Evolutionary conservation across 2,113 vertebrate species (phyloP), one percentile per base, ranked within the genome.

Genomic region (Benitochromis conjunctus): DNA sequence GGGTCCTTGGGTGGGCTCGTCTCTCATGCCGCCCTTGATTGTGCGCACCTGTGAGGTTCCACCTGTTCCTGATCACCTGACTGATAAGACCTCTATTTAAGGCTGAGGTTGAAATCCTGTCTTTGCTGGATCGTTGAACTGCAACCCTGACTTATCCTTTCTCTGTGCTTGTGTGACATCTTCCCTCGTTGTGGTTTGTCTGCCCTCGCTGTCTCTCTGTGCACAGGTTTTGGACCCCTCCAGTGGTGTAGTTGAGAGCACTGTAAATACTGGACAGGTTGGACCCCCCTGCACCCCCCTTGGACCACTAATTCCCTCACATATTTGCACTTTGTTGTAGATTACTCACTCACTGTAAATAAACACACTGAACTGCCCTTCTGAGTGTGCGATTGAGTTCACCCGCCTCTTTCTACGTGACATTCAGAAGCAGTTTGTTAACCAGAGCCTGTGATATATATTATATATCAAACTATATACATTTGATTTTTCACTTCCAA

Each of bases 311-410:
- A 34, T 9, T 62, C 58, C 16, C 58, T 11, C 16, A 5, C 29
- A 19, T 29, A 62, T 36, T 62, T 62, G 9, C 31, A 31, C 31
- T 31, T 31, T 31, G 31, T 31, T 31, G 31, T 31, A 31, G 4
- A 31, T 31, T 6, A 31, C 16, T 62, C 2, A 0, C 29, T 34
- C 58, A 36, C 1, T 62, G 29, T 62, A 36, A 62, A 34, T 62
- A 62, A 34, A 36, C 1, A 29, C 2, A 34, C 3, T 62, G 29
- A 62, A 34, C 9, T 0, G 0, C 29, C 29, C 3, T 0, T 0
- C 29, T 3, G 3, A 60, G 29, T 60, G 16, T 62, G 9, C 5
- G 16, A 6, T 1, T 62, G 58, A 62, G 58, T 62, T 29, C 16
- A 16, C 29, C 3, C 2, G 58, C 11, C 58, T 62, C 29, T 19